Evolutionary conservation across 2,797 vertebrate genomes (phyloP), one percentile per base, ranked within the genome.

Genomic region (Coranthus polyacanthus): DNA sequence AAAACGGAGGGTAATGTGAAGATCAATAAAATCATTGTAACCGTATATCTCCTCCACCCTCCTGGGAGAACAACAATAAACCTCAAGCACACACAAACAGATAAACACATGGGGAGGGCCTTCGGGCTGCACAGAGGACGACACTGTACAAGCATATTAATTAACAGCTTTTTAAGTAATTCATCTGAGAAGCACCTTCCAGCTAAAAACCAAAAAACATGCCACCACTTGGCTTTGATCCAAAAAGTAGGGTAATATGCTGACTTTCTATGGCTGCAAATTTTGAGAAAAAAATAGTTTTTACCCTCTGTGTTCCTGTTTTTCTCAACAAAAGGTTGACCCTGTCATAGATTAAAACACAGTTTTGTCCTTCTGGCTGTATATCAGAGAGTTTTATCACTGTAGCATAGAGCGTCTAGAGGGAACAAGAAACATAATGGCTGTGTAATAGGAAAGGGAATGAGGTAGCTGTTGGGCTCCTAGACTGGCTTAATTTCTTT

Each of bases 21-120:
- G 18, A 72, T 72, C 68, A 82, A 89, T 88, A 52, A 83, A 79
- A 78, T 87, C 68, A 46, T 29, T 77, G 20, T 4, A 50, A 68
- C 71, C 78, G 60, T 79, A 70, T 72, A 70, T 76, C 41, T 72
- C 56, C 78, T 63, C 70, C 67, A 20, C 69, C 75, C 79, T 78
- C 70, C 62, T 51, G 18, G 45, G 82, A 72, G 68, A 49, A 29
- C 76, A 81, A 65, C 79, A 67, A 72, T 46, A 81, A 78, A 82
- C 63, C 75, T 46, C 41, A 0, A 63, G 39, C 18, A 13, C 78
- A 72, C 43, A 71, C 50, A 72, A 66, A 79, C 72, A 81, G 41
- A 82, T 22, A 68, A 56, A 78, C 76, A 91, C 69, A 78, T 52
- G 62, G 56, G 7, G 26, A 32, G 1, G 7, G 51, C 46, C 83